phyloP scores from a whole-genome alignment of 2,888 invertebrate genomes.

The Dichetophora obliterata region DNA sequence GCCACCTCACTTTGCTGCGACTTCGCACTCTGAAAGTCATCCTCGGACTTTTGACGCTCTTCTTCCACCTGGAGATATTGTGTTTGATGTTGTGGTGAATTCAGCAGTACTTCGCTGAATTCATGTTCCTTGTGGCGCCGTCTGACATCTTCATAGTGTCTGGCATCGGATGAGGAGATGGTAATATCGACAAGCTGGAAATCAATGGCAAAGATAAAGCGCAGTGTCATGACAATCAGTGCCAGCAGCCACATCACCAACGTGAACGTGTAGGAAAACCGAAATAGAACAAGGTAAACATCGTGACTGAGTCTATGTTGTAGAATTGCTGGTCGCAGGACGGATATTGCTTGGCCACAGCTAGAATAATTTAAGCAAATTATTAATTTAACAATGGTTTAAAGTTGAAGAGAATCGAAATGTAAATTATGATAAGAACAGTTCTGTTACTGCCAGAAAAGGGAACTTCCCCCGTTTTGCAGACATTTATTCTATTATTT shows the following conservation, averaged over 20 bases:
- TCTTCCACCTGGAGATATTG: constrained; percentile 9
- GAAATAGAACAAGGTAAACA: constrained; percentile 58
- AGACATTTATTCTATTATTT: too few relatives aligned
- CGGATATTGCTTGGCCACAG: constrained; percentile 62
- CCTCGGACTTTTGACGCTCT: constrained; percentile 58
- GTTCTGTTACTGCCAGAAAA: too few relatives aligned
- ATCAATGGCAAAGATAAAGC: constrained; percentile 62
- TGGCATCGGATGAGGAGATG: constrained; percentile 42
- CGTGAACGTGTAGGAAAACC: constrained; percentile 56
- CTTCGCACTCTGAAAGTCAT: constrained; percentile 65
- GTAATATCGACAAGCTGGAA: constrained; percentile 63
- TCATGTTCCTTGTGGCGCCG: constrained; percentile 41
- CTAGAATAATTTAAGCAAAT: constrained; percentile 44
- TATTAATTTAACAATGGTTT: background rate
- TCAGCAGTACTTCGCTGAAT: constrained; percentile 52
- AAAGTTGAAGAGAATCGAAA: too few relatives aligned
- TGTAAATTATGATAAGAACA: background rate
- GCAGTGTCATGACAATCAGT: constrained; percentile 60
- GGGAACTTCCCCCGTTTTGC: too few relatives aligned
- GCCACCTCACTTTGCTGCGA: constrained; percentile 61
- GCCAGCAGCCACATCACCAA: constrained; percentile 60
- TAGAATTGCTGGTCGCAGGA: constrained; percentile 59
- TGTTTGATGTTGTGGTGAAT: constrained; percentile 51
- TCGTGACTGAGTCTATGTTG: constrained; percentile 59
- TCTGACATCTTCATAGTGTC: background rate